Base-by-base conservation (phyloP, 1,140 invertebrate species). In the Wiebesia pumilae region DNA sequence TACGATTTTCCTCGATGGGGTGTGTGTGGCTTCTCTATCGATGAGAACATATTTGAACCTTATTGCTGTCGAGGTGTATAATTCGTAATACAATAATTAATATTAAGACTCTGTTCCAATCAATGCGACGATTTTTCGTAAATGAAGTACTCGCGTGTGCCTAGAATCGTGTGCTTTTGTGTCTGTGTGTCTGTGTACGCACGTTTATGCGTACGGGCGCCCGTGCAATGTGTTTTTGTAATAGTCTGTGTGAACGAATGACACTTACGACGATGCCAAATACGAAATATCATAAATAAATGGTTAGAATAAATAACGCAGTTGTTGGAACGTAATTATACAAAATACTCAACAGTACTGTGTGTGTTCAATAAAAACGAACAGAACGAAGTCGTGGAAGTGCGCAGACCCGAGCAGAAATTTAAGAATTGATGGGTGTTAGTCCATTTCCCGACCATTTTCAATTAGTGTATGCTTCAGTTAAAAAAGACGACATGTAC, bases 251-350 rank as follows among this genome's bases (percentile, higher is more conserved):
- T 62, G 47, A 86, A 86, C 51, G 43, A 75, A 81, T 58, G 69
- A 82, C 85, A 86, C 79, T 77, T 40, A 78, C 73, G 69, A 67
- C 33, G 71, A 81, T 86, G 51, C 51, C 79, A 86, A 86, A 86
- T 86, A 83, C 80, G 80, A 86, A 86, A 86, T 86, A 86, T 86
- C 80, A 86, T 86, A 86, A 86, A 86, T 86, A 86, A 86, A 86
- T 86, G 80, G 35, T 82, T 78, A 83, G 54, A 82, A 82, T 86
- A 78, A 86, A 86, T 82, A 86, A 69, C 80, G 85, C 85, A 62
- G 30, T 65, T 69, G 54, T 82, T 78, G 85, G 80, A 86, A 82
- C 85, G 43, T 86, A 81, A 85, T 85, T 54, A 75, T 85, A 86
- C 84, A 86, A 86, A 85, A 80, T 85, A 81, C 84, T 85, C 54